phyloP scores from a whole-genome alignment of 1,140 invertebrate genomes.

The Ctenoplectra terminalis region DNA sequence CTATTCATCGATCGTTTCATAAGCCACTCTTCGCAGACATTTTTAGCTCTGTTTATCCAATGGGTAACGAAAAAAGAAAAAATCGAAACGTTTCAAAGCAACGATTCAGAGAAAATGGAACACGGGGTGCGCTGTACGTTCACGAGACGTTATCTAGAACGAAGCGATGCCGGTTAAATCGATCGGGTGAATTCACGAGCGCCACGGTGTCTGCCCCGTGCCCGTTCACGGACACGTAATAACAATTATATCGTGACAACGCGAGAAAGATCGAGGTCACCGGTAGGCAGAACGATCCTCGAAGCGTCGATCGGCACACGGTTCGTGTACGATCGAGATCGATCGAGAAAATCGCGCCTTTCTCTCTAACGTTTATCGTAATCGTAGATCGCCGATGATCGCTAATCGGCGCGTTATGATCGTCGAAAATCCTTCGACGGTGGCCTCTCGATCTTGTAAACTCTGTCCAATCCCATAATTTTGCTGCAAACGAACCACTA shows the following conservation, averaged over 20 bases:
- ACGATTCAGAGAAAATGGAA: conserved; percentile 18
- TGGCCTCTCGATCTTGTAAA: not conserved
- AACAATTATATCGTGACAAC: conserved; percentile 43
- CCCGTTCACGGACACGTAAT: conserved; percentile 37
- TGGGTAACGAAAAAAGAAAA: not conserved
- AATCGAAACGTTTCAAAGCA: not conserved
- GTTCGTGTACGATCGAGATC: conserved; percentile 6
- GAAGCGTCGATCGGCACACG: not conserved
- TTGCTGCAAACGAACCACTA: conserved; percentile 3
- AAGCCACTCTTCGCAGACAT: not conserved
- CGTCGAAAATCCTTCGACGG: not conserved
- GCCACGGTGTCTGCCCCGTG: conserved; percentile 32
- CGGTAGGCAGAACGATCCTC: not conserved
- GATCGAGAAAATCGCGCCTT: not conserved
- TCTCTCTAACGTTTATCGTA: not conserved
- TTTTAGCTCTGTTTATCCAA: not conserved
- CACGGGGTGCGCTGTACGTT: not conserved
- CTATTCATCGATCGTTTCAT: not conserved
- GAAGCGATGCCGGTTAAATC: conserved; percentile 31
- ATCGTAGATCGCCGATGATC: not conserved
- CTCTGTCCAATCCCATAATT: not conserved
- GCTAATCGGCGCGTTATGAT: not conserved
- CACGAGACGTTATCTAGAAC: conserved; percentile 21
- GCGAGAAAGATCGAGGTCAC: conserved; percentile 37
- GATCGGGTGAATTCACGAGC: conserved; percentile 36